phyloP scores from a whole-genome alignment of 2,797 vertebrate genomes.

The Hippopotamyrus pictus region DNA sequence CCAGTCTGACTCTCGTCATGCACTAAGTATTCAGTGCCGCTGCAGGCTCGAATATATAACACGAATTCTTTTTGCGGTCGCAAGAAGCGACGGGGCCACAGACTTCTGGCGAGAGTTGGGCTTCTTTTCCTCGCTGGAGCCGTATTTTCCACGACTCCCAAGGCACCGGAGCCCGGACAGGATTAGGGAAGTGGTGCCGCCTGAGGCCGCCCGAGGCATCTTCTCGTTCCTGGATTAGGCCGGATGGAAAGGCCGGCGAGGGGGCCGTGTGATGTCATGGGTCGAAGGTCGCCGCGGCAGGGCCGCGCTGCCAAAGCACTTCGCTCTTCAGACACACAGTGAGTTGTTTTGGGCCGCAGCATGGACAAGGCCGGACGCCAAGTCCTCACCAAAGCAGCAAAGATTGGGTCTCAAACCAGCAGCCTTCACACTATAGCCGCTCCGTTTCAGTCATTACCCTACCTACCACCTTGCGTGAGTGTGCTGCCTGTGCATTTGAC shows the following conservation, averaged over 20 bases:
- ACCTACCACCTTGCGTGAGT: not conserved
- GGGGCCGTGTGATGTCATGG: not conserved
- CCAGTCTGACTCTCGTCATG: constrained; percentile 55
- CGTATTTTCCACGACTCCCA: constrained; percentile 41
- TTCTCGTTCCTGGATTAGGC: constrained; percentile 41
- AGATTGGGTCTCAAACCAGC: not conserved
- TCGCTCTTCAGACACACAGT: not conserved
- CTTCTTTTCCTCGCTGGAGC: not conserved
- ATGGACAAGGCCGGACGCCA: not conserved
- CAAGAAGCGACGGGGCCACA: constrained; percentile 26
- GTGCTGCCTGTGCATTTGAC: not conserved
- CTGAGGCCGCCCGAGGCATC: constrained; percentile 27
- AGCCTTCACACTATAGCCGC: not conserved
- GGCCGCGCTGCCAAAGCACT: not conserved
- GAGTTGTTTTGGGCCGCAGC: not conserved
- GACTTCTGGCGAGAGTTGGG: not conserved
- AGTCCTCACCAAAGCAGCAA: not conserved
- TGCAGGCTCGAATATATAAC: constrained; percentile 62
- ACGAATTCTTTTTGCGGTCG: constrained; percentile 57
- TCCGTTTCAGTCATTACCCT: not conserved
- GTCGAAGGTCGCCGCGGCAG: constrained; percentile 23
- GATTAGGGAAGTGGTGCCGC: constrained; percentile 48
- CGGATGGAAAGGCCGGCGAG: not conserved
- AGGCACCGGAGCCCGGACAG: constrained; percentile 44
- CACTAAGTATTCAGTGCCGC: constrained; percentile 54